These are phyloP conservation scores for Drosophila repleta DNA, from an alignment of 1,140 invertebrate genomes.

Conservation along the genomic window DNA sequence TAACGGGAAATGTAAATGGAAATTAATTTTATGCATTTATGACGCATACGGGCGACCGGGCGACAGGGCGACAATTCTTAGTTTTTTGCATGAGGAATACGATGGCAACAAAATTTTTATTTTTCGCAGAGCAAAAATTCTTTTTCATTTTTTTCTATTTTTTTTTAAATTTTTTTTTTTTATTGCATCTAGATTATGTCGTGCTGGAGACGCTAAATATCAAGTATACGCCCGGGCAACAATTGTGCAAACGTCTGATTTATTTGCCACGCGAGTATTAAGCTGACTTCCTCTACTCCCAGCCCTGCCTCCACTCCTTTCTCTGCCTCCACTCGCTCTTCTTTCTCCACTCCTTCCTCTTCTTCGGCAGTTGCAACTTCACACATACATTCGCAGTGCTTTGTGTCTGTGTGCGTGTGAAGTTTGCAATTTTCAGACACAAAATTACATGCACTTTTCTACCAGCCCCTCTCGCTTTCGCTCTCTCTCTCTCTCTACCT, in stretches of 20 bases:
- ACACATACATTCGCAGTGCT: not conserved
- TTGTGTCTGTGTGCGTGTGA: conserved; percentile 34
- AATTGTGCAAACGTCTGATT: conserved; percentile 43
- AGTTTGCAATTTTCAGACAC: conserved; percentile 73
- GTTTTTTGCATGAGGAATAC: too few species aligned
- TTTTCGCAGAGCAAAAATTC: too few species aligned
- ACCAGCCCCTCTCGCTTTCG: too few species aligned
- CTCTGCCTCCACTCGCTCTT: too few species aligned
- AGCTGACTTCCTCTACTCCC: too few species aligned
- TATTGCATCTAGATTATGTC: conserved; percentile 22
- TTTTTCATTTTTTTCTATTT: conserved; percentile 31
- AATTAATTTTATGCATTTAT: conserved; percentile 76
- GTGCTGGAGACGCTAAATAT: conserved; percentile 34
- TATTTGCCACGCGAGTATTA: conserved; percentile 53
- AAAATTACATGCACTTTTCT: conserved; percentile 69
- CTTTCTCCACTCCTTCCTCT: conserved; percentile 10
- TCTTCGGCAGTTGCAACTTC: conserved; percentile 25
- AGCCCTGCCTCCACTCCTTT: conserved; percentile 13
- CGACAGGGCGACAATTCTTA: conserved; percentile 62
- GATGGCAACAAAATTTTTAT: too few species aligned
- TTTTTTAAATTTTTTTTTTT: conserved; percentile 8
- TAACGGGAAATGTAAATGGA: conserved; percentile 29
- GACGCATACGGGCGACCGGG: too few species aligned
- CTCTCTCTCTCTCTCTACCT: not conserved
- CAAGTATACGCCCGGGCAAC: conserved; percentile 42